These are phyloP conservation scores for Solenopsis invicta DNA, from an alignment of 1,140 invertebrate species.

Conservation along the genomic window DNA sequence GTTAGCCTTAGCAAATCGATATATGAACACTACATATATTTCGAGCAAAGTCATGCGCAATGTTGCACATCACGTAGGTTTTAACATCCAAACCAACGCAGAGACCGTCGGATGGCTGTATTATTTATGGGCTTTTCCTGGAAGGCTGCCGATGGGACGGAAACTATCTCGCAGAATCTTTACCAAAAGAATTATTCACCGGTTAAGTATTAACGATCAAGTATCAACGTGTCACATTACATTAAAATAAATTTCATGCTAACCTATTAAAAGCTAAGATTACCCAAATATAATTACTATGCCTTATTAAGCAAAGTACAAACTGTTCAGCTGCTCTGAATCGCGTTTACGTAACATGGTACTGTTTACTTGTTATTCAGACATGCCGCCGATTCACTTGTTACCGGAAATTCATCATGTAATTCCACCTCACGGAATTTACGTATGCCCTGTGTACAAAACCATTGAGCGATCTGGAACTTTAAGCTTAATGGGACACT, in stretches of 20 bases:
- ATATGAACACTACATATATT: not conserved
- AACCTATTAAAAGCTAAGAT: not conserved
- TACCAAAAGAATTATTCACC: slow-evolving; percentile 89
- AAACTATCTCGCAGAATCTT: slow-evolving; percentile 87
- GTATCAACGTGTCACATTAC: not conserved
- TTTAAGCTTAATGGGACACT: slow-evolving; percentile 93
- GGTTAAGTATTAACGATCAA: slow-evolving; percentile 80
- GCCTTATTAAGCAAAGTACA: not conserved
- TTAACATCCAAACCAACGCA: slow-evolving; percentile 83
- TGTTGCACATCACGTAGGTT: slow-evolving; percentile 82
- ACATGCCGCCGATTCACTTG: slow-evolving; percentile 89
- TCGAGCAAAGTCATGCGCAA: not conserved
- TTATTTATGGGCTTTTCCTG: slow-evolving; percentile 91
- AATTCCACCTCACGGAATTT: slow-evolving; percentile 84
- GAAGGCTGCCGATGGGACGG: slow-evolving; percentile 92
- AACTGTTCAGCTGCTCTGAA: not conserved
- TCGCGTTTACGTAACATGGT: not conserved
- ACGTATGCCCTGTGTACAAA: slow-evolving; percentile 93
- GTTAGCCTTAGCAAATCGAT: not conserved
- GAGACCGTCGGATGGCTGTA: slow-evolving; percentile 90
- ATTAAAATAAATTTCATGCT: not conserved
- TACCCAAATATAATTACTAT: not conserved
- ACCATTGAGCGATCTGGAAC: slow-evolving; percentile 90
- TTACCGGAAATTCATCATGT: slow-evolving; percentile 88
- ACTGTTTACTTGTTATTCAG: slow-evolving; percentile 80